phyloP scores from a whole-genome alignment of 1,140 invertebrate species.

The Oryzaephilus surinamensis region DNA sequence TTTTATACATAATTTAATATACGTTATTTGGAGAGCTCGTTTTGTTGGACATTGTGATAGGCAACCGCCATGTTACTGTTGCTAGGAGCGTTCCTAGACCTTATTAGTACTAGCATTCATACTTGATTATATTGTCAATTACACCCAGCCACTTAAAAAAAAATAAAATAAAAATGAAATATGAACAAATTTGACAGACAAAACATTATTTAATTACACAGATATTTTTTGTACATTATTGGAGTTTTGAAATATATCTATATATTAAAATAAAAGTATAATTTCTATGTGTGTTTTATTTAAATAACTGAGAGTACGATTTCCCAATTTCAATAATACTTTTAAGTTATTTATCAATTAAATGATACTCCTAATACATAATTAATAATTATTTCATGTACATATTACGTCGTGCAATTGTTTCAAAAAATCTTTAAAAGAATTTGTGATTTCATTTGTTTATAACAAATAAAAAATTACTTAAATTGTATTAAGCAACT shows the following conservation, averaged over 20 bases:
- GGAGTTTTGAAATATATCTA: constrained; percentile 44
- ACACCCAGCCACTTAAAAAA: constrained; percentile 35
- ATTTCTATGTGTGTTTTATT: constrained; percentile 25
- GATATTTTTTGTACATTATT: constrained; percentile 45
- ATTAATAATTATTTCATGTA: neutral
- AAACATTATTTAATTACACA: constrained; percentile 43
- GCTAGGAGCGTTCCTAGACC: constrained; percentile 36
- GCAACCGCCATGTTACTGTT: constrained; percentile 38
- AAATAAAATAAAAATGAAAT: constrained; percentile 10
- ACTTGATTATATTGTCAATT: constrained; percentile 38
- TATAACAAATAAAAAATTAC: too few relatives aligned
- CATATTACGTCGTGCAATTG: too few relatives aligned
- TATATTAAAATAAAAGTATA: constrained; percentile 37
- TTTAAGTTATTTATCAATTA: neutral
- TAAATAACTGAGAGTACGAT: constrained; percentile 8
- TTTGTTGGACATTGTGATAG: constrained; percentile 39
- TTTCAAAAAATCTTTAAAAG: too few relatives aligned
- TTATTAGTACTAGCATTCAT: constrained; percentile 38
- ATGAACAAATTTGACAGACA: constrained; percentile 37
- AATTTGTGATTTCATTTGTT: too few relatives aligned
- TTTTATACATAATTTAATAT: constrained; percentile 40
- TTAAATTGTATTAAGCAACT: too few relatives aligned
- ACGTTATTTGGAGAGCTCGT: constrained; percentile 37
- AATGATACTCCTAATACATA: neutral
- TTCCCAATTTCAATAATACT: neutral